phyloP scores from a whole-genome alignment of 2,888 invertebrate genomes.

The Acanthococcus lagerstroemiae region DNA sequence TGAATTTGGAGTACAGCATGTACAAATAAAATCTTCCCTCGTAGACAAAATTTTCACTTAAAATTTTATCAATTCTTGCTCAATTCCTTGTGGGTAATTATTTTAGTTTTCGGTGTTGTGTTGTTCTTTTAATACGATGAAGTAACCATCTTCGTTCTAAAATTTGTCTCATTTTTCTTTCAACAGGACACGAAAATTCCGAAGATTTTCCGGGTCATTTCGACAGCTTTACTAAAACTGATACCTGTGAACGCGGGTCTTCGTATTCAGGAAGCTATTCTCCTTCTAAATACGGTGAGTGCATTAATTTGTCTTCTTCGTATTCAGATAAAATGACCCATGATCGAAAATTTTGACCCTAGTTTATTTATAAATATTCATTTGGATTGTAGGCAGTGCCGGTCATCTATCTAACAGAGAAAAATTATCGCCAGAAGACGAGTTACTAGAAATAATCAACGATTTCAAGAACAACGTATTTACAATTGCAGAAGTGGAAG shows the following conservation, averaged over 20 bases:
- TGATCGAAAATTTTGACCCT: background rate
- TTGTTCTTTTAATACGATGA: too few species aligned
- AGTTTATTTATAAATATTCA: background rate
- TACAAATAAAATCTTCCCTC: too few species aligned
- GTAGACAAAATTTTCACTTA: too few species aligned
- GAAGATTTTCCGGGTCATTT: constrained; percentile 11
- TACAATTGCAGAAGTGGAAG: constrained; percentile 72
- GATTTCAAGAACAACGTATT: constrained; percentile 83
- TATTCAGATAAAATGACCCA: too few species aligned
- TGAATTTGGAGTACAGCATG: too few species aligned
- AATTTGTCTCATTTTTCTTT: too few species aligned
- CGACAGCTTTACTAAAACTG: constrained; percentile 6
- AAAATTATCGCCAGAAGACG: constrained; percentile 49
- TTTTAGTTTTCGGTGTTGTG: too few species aligned
- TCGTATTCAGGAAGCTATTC: background rate
- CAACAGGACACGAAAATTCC: too few species aligned
- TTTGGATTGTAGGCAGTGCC: constrained; percentile 2
- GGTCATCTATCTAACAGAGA: constrained; percentile 2
- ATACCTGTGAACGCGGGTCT: background rate
- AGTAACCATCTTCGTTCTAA: too few species aligned
- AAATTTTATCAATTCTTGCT: too few species aligned
- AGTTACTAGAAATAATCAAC: constrained; percentile 74
- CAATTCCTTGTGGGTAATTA: too few species aligned
- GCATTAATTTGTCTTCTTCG: too few species aligned
- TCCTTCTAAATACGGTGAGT: constrained; percentile 9